Percentiles rank a stretch among this genome's conserved stretches.
phyloP scores from a whole-genome alignment of 2,888 invertebrate genomes.

The Entomobrya multifasciata region DNA sequence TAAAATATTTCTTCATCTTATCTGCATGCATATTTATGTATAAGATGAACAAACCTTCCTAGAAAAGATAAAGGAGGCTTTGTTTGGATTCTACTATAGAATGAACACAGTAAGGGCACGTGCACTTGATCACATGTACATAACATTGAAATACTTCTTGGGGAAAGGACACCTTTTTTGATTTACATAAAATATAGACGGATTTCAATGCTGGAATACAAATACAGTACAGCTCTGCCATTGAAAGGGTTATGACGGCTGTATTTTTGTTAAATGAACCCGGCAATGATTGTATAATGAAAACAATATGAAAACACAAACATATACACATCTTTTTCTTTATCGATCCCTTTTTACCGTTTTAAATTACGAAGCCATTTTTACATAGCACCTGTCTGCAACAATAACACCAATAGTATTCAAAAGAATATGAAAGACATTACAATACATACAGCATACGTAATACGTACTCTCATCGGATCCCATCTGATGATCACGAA shows the following conservation, averaged over 20 bases:
- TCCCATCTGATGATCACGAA: constrained; percentile 1
- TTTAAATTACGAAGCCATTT: too few relatives aligned
- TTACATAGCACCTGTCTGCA: background rate
- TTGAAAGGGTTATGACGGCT: too few relatives aligned
- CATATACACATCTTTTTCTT: too few relatives aligned
- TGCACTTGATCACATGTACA: constrained; percentile 1
- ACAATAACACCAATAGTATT: background rate
- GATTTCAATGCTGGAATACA: too few relatives aligned
- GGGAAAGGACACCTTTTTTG: too few relatives aligned
- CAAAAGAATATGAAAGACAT: background rate
- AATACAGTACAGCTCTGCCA: too few relatives aligned
- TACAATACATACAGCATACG: background rate
- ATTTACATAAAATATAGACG: too few relatives aligned
- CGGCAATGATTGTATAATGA: constrained; percentile 10
- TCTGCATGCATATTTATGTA: constrained; percentile 41
- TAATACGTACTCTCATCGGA: background rate
- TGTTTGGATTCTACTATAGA: background rate
- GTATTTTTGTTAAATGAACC: background rate
- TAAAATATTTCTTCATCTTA: constrained; percentile 2
- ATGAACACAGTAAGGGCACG: background rate
- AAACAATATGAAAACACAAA: constrained; percentile 45
- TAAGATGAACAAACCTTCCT: background rate
- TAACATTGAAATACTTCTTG: background rate
- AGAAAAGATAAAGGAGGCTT: constrained; percentile 21
- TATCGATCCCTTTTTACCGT: too few relatives aligned